A percentile compares a stretch with the other conserved stretches of the same genome.
Conservation (phyloP, 1,140 invertebrate species). For the Glomeris maerens region DNA sequence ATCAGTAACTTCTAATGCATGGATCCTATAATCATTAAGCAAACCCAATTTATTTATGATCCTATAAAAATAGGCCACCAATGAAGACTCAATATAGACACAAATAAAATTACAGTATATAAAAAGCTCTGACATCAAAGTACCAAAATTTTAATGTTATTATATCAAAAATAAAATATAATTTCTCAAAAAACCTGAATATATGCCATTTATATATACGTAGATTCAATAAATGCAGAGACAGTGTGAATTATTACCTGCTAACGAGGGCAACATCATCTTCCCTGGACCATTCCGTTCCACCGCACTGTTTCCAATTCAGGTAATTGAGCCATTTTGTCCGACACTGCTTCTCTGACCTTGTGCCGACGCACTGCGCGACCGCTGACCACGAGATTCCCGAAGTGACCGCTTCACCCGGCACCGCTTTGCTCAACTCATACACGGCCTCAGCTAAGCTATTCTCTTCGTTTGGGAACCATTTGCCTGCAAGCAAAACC, state of each 20-base stretch:
- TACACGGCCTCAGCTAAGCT: conserved; percentile 34
- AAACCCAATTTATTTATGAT: conserved; percentile 8
- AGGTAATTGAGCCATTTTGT: conserved; percentile 41
- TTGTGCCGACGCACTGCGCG: conserved; percentile 32
- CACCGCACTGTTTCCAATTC: conserved; percentile 37
- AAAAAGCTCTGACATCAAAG: neutral
- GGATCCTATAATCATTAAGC: conserved; percentile 26
- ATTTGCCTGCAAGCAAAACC: conserved; percentile 27
- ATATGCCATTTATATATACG: neutral
- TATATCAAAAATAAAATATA: conserved; percentile 1
- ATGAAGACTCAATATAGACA: conserved; percentile 1
- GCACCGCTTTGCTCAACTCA: conserved; percentile 29
- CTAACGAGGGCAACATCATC: conserved; percentile 35
- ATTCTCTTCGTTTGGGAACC: conserved; percentile 35
- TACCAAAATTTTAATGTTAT: neutral
- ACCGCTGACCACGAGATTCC: conserved; percentile 37
- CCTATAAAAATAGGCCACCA: neutral
- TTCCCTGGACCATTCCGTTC: conserved; percentile 35
- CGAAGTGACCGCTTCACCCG: conserved; percentile 29
- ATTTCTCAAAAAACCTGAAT: neutral
- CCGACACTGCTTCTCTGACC: conserved; percentile 39
- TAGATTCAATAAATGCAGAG: neutral
- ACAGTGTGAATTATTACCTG: conserved; percentile 31
- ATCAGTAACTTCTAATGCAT: conserved; percentile 26
- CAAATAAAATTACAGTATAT: neutral